phyloP scores from a whole-genome alignment of 2,113 vertebrate species.

The Procavia capensis region DNA sequence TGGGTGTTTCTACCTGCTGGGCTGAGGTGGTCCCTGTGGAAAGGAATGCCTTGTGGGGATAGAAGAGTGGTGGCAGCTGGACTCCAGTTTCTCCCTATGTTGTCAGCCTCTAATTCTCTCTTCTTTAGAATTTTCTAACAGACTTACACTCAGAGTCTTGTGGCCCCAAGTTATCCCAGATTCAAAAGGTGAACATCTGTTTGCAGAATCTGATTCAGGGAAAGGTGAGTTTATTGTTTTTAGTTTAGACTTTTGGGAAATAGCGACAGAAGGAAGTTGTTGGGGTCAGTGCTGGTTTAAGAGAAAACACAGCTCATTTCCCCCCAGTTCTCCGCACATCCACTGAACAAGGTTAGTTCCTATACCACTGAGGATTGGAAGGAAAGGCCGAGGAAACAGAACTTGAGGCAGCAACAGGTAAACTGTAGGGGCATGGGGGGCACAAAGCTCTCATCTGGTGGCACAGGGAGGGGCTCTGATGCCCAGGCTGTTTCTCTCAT shows the following conservation, averaged over 20 bases:
- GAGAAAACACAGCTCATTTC: background rate
- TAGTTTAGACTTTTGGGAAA: background rate
- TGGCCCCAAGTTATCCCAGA: slow-evolving; percentile 70
- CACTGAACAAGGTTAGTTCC: background rate
- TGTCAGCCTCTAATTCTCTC: background rate
- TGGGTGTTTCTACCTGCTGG: background rate
- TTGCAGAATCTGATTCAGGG: slow-evolving; percentile 71
- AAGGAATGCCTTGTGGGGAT: background rate
- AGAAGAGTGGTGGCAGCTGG: background rate
- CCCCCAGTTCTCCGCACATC: background rate
- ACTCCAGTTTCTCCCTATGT: background rate
- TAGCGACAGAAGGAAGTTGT: background rate
- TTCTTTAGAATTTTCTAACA: slow-evolving; percentile 66
- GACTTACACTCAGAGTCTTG: slow-evolving; percentile 44
- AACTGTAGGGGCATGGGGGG: background rate
- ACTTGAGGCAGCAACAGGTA: background rate
- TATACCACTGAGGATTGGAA: background rate
- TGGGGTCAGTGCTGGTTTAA: background rate
- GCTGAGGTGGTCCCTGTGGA: background rate
- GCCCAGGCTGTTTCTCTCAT: background rate
- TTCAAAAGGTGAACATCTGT: slow-evolving; percentile 80
- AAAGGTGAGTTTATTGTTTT: slow-evolving; percentile 73
- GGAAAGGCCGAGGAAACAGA: background rate
- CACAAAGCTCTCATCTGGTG: fast-evolving
- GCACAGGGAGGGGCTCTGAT: background rate